phyloP scores from a whole-genome alignment of 2,797 vertebrate species.

The Tiaroga cobitis region DNA sequence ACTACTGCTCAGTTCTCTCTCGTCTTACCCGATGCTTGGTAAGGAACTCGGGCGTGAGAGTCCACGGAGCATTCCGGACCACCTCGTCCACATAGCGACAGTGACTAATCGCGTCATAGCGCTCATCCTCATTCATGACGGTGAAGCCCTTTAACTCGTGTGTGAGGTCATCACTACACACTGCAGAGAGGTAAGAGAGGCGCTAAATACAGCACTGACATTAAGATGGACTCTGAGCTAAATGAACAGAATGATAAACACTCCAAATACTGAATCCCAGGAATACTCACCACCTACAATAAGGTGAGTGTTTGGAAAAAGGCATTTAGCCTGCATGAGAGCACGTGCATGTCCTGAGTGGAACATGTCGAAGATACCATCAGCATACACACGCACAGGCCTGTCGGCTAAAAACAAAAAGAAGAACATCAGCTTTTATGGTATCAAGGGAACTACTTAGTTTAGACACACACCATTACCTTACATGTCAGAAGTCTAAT shows the following conservation, averaged over 20 bases:
- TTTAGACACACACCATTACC: not conserved
- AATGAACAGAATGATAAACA: not conserved
- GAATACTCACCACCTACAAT: constrained; percentile 91
- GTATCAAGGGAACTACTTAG: not conserved
- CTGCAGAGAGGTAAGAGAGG: constrained; percentile 67
- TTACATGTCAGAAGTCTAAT: not conserved
- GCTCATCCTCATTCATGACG: constrained; percentile 95
- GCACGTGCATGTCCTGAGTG: constrained; percentile 97
- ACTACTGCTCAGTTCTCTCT: not conserved
- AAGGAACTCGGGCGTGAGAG: constrained; percentile 89
- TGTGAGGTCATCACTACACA: constrained; percentile 95
- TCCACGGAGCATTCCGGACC: constrained; percentile 95
- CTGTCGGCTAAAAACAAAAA: constrained; percentile 78
- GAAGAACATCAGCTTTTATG: not conserved
- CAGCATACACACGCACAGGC: constrained; percentile 95
- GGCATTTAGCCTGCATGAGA: constrained; percentile 97
- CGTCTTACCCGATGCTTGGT: constrained; percentile 83
- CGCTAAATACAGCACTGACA: constrained; percentile 5
- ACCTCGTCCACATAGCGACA: constrained; percentile 97
- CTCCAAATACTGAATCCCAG: not conserved
- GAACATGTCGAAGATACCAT: constrained; percentile 98
- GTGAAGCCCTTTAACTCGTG: constrained; percentile 98
- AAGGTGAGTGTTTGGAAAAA: constrained; percentile 97
- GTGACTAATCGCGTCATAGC: constrained; percentile 92
- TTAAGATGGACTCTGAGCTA: not conserved